A percentile compares a stretch with the other conserved stretches of the same genome.
Conservation (phyloP, 2,888 invertebrate species). For the Quadriops clusia region DNA sequence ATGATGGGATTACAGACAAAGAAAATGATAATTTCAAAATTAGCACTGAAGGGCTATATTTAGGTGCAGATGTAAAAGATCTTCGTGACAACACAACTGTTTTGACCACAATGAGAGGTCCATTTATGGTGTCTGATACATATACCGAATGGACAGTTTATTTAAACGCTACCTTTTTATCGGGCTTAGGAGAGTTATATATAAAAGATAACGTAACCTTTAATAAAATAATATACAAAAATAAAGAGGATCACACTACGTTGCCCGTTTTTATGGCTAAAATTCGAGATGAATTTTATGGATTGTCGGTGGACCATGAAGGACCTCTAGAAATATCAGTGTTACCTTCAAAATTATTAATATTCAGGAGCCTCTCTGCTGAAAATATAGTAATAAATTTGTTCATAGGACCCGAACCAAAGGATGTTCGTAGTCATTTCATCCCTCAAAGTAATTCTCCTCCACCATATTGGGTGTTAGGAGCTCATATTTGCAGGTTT, state of each 20-base stretch:
- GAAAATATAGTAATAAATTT: constrained; percentile 37
- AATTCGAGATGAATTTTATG: constrained; percentile 42
- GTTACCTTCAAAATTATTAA: constrained; percentile 40
- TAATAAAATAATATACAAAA: constrained; percentile 38
- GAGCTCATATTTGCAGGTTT: constrained; percentile 37
- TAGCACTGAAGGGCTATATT: constrained; percentile 1
- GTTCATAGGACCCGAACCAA: constrained; percentile 41
- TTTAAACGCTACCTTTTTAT: constrained; percentile 42
- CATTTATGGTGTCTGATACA: constrained; percentile 44
- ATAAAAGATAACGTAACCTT: constrained; percentile 28
- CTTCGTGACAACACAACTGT: constrained; percentile 13
- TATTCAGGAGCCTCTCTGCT: constrained; percentile 42
- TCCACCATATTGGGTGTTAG: constrained; percentile 36
- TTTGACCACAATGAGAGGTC: constrained; percentile 44
- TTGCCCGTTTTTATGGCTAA: constrained; percentile 44
- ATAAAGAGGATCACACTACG: constrained; percentile 35
- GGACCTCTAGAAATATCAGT: constrained; percentile 46
- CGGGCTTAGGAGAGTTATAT: constrained; percentile 44
- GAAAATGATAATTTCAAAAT: constrained; percentile 1
- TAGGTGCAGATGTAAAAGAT: constrained; percentile 24
- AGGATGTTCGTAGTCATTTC: constrained; percentile 32
- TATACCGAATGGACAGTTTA: constrained; percentile 51
- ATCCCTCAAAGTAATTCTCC: constrained; percentile 11
- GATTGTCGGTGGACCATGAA: constrained; percentile 40
- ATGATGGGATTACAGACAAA: no score